Conservation (phyloP, 2,888 invertebrate species). For the Nyleta sp. region DNA sequence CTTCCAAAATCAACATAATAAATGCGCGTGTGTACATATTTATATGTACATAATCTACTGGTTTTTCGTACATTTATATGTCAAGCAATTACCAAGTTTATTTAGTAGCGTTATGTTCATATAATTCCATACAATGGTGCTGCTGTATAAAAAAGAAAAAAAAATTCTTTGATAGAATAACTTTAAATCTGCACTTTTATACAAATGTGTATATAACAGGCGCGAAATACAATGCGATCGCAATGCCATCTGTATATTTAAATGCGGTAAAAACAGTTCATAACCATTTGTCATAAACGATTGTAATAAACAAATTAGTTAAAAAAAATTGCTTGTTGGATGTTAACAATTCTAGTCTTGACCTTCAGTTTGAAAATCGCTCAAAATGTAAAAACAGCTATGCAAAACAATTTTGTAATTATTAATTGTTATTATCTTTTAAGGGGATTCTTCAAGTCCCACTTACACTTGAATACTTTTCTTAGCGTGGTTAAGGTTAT, state of each 20-base stretch:
- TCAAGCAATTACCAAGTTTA: too few species aligned
- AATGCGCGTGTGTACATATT: conserved; percentile 10
- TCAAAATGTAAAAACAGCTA: neutral
- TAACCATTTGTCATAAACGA: conserved; percentile 19
- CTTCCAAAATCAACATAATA: conserved; percentile 1
- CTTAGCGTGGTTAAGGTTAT: too few species aligned
- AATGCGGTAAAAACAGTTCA: conserved; percentile 13
- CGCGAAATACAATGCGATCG: conserved; percentile 6
- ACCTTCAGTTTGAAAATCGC: too few species aligned
- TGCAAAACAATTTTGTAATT: too few species aligned
- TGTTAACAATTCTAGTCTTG: too few species aligned
- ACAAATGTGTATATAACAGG: conserved; percentile 35
- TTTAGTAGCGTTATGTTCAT: conserved; percentile 9
- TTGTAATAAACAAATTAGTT: conserved; percentile 17
- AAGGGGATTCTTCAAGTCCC: too few species aligned
- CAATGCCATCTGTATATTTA: conserved; percentile 26
- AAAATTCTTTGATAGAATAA: neutral
- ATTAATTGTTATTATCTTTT: too few species aligned
- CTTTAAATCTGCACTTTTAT: conserved; percentile 14
- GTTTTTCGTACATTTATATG: too few species aligned
- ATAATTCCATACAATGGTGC: conserved; percentile 16
- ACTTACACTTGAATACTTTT: too few species aligned
- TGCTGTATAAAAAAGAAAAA: neutral
- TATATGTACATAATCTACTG: conserved; percentile 28
- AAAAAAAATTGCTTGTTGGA: neutral